A percentile compares a stretch with the other conserved stretches of the same genome.
These are phyloP conservation scores for Spinus pinus DNA, from an alignment of 2,797 vertebrate genomes.

Conservation along the genomic window DNA sequence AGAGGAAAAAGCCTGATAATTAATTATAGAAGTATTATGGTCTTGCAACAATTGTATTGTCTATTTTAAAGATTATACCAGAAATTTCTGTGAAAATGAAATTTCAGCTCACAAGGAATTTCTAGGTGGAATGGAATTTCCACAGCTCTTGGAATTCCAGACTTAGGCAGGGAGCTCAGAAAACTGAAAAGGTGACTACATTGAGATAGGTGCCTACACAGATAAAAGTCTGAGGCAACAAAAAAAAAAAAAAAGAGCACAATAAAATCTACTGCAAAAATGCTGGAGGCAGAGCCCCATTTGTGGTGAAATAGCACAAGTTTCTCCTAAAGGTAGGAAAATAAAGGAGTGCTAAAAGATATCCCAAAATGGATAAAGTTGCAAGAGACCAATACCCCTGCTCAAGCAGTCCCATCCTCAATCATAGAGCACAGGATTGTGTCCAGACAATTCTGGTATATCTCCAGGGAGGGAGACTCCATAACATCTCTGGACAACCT, in stretches of 20 bases:
- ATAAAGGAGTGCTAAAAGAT: background rate
- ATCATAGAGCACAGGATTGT: background rate
- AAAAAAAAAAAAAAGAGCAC: background rate
- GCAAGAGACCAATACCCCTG: background rate
- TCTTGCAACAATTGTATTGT: background rate
- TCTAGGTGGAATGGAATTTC: background rate
- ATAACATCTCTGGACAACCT: background rate
- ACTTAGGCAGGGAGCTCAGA: background rate
- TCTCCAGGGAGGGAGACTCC: background rate
- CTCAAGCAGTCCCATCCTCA: background rate
- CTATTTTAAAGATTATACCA: background rate
- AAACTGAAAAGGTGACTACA: background rate
- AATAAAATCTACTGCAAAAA: background rate
- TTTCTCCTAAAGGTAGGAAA: background rate
- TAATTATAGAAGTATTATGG: background rate
- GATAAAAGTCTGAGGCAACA: background rate
- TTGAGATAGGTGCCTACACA: accelerated
- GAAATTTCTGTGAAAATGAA: background rate
- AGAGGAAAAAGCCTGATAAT: background rate
- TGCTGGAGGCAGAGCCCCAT: background rate
- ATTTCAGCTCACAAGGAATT: background rate
- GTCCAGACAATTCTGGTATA: background rate
- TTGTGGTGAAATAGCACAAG: background rate
- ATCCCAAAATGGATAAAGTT: background rate
- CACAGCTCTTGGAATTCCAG: background rate